Evolutionary conservation across 1,140 invertebrate genomes (phyloP).

Genomic region (Drusus annulatus): DNA sequence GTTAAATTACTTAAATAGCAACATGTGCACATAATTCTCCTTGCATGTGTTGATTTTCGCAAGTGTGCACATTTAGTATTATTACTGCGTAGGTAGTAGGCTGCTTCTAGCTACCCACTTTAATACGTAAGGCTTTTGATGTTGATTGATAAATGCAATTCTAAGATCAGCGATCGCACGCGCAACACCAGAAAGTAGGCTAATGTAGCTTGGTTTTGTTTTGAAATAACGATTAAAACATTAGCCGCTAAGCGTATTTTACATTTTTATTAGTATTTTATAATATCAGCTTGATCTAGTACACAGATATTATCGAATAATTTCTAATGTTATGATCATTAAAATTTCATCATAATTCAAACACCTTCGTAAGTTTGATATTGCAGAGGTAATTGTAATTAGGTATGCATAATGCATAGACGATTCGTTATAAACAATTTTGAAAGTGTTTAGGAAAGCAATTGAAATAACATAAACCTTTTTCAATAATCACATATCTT

Average conservation of each 20-base stretch:
- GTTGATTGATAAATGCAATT: slow-evolving; percentile 26
- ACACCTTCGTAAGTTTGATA: too few species aligned
- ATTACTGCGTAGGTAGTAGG: neutral
- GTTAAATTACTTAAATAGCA: slow-evolving; percentile 17
- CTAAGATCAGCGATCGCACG: slow-evolving; percentile 17
- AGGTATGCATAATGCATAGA: too few species aligned
- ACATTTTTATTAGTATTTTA: neutral
- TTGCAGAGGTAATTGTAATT: too few species aligned
- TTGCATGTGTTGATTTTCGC: slow-evolving; percentile 52
- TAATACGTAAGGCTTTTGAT: slow-evolving; percentile 10
- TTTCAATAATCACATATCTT: too few species aligned
- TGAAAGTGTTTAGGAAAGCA: too few species aligned
- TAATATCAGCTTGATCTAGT: too few species aligned
- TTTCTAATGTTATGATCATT: too few species aligned
- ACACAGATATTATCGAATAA: too few species aligned
- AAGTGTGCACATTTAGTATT: slow-evolving; percentile 3
- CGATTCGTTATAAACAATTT: too few species aligned
- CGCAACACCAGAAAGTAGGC: neutral
- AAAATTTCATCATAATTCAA: too few species aligned
- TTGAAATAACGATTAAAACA: slow-evolving; percentile 28
- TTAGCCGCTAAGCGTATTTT: slow-evolving; percentile 14
- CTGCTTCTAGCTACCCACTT: neutral
- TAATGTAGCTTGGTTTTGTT: slow-evolving; percentile 27
- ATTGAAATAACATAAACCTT: too few species aligned
- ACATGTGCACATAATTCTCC: slow-evolving; percentile 53